Conservation (phyloP, 2,888 invertebrate species). For the Drosophila aldrichi region DNA sequence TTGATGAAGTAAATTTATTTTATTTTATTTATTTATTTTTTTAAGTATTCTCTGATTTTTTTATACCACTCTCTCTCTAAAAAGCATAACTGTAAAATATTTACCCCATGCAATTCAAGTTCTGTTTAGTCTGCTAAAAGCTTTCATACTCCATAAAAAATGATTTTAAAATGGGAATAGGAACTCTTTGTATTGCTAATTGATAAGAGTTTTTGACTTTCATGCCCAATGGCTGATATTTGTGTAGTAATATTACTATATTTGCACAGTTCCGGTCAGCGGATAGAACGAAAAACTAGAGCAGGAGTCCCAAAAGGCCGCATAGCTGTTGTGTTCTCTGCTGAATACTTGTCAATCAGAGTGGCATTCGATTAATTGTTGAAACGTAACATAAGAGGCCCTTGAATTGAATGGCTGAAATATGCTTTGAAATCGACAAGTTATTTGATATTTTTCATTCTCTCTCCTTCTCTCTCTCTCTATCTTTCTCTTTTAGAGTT, state of each 20-base stretch:
- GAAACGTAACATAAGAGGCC: slow-evolving; percentile 34
- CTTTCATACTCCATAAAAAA: neutral
- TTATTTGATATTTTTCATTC: slow-evolving; percentile 68
- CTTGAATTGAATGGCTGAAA: slow-evolving; percentile 25
- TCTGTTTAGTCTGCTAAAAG: neutral
- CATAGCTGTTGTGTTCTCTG: slow-evolving; percentile 1
- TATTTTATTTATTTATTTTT: too few species aligned
- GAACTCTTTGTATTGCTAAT: slow-evolving; percentile 1
- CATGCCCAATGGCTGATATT: slow-evolving; percentile 4
- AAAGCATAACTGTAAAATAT: neutral
- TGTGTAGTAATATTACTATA: neutral
- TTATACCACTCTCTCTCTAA: too few species aligned
- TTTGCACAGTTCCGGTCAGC: slow-evolving; percentile 17
- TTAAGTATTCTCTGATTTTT: too few species aligned
- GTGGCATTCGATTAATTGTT: slow-evolving; percentile 54
- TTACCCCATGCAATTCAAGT: neutral
- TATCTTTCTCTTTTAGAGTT: neutral
- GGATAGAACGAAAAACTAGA: slow-evolving; percentile 13
- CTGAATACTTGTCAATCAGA: slow-evolving; percentile 29
- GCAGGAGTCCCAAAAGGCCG: slow-evolving; percentile 3
- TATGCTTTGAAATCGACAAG: slow-evolving; percentile 53
- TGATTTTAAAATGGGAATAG: neutral
- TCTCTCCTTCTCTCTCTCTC: neutral
- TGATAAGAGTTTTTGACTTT: neutral
- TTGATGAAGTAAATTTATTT: too few species aligned